Base-by-base conservation (phyloP, 2,797 vertebrate genomes). In the Cirrhinus molitorella region DNA sequence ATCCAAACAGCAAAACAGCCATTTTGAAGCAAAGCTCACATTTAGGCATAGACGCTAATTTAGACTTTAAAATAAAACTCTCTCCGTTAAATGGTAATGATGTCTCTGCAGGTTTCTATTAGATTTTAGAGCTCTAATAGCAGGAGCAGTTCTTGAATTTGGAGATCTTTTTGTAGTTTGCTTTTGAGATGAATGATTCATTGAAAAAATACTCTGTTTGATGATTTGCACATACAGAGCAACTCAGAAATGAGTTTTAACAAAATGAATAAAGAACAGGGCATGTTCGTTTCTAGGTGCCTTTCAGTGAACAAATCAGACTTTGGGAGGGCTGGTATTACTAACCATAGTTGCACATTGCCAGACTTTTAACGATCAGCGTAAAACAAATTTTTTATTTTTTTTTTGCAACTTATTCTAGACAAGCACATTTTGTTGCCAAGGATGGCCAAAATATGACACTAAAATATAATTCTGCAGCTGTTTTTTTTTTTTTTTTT, bases 171-270 rank as follows among this genome's bases (percentile, higher is more conserved):
- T n/a, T 31, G 34, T 59, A 59, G n/a, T 59, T n/a, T 43, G 40
- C 7, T 19, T 78, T 65, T 61, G 59, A 72, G 45, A 87, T 86
- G 84, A 90, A 89, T 88, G 80, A 87, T 78, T 78, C 21, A 76
- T 66, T 11, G 49, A 51, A 85, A 34, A 55, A 16, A 23, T 49
- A 73, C 11, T 31, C n/a, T 21, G 40, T 73, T 73, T 81, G 40
- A 47, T 65, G 80, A 82, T 78, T 43, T 49, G 65, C 51, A 51
- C 51, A 0, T 11, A 57, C 66, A 77, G 43, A 76, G 17, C 25
- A 47, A 21, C 65, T 78, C 3, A 21, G 28, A 28, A 45, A 23
- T 71, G 49, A 25, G 63, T 66, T 81, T 72, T 59, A 57, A 77
- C 65, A 77, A 8, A 59, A 66, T 45, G 72, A 47, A 17, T 40